A percentile compares a stretch with the other conserved stretches of the same genome.
These are phyloP conservation scores for Alosa alosa DNA, from an alignment of 2,113 vertebrate species.

Conservation along the genomic window DNA sequence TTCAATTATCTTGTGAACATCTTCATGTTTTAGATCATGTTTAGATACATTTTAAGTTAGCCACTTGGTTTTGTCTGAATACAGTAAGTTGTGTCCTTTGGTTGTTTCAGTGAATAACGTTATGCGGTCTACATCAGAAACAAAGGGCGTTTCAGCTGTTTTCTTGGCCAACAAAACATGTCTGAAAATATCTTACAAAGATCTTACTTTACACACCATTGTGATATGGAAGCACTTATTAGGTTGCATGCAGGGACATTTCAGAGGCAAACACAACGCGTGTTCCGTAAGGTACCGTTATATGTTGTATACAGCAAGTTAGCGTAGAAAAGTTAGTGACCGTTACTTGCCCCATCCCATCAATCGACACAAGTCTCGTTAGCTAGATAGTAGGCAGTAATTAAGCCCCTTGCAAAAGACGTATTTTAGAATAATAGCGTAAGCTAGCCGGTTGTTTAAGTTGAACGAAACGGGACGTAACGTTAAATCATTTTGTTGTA, in stretches of 20 bases:
- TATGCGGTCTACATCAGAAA: neutral
- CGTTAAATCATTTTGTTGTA: neutral
- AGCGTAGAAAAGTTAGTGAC: neutral
- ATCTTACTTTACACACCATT: neutral
- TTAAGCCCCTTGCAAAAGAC: neutral
- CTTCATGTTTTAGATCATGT: no score
- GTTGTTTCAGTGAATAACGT: neutral
- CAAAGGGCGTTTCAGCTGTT: neutral
- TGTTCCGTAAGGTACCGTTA: neutral
- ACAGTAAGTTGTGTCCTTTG: neutral
- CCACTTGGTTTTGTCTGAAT: neutral
- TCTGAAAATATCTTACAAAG: neutral
- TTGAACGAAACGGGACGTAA: neutral
- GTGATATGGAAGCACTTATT: neutral
- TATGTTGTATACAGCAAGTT: neutral
- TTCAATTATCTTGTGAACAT: no score
- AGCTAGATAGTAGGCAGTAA: neutral
- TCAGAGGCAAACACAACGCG: neutral
- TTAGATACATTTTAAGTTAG: neutral
- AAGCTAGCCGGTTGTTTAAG: neutral
- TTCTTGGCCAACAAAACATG: neutral
- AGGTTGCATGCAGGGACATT: neutral
- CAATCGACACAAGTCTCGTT: neutral
- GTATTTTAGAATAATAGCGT: neutral
- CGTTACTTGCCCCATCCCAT: neutral